Conservation (phyloP, 1,140 invertebrate genomes). For the Lineus longissimus region DNA sequence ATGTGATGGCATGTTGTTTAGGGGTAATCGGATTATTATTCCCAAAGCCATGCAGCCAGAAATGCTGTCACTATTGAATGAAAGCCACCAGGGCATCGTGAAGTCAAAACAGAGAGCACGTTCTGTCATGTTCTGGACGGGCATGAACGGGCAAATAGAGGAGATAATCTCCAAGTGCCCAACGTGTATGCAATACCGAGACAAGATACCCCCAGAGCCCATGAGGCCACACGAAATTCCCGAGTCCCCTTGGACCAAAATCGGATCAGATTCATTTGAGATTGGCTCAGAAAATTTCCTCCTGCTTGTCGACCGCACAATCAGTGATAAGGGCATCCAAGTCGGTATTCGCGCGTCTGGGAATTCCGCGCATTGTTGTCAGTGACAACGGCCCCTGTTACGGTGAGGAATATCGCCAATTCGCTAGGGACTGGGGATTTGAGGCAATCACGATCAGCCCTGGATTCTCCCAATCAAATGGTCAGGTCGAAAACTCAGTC, state of each 20-base stretch:
- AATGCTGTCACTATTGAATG: background rate
- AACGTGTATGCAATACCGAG: too few species aligned
- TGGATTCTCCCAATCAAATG: slow-evolving; percentile 23
- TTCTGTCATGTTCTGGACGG: background rate
- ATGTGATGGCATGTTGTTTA: background rate
- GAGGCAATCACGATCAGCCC: slow-evolving; percentile 42
- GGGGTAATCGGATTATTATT: background rate
- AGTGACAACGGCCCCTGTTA: slow-evolving; percentile 51
- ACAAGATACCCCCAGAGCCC: background rate
- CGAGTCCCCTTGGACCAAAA: slow-evolving; percentile 18
- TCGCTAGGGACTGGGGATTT: slow-evolving; percentile 49
- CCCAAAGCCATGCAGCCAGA: background rate
- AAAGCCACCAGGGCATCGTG: background rate
- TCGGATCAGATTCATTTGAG: slow-evolving; percentile 15
- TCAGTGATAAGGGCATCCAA: slow-evolving; percentile 13
- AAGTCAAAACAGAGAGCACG: too few species aligned
- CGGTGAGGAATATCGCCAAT: slow-evolving; percentile 44
- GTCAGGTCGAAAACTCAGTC: slow-evolving; percentile 20
- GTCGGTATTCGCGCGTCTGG: slow-evolving; percentile 18
- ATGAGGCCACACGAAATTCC: background rate
- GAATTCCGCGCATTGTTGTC: slow-evolving; percentile 20
- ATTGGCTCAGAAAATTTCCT: slow-evolving; percentile 11
- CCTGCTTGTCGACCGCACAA: slow-evolving; percentile 1
- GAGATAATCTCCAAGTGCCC: background rate
- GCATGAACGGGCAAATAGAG: background rate